Conservation (phyloP, 2,888 invertebrate species). For the Isoperla grammatica region DNA sequence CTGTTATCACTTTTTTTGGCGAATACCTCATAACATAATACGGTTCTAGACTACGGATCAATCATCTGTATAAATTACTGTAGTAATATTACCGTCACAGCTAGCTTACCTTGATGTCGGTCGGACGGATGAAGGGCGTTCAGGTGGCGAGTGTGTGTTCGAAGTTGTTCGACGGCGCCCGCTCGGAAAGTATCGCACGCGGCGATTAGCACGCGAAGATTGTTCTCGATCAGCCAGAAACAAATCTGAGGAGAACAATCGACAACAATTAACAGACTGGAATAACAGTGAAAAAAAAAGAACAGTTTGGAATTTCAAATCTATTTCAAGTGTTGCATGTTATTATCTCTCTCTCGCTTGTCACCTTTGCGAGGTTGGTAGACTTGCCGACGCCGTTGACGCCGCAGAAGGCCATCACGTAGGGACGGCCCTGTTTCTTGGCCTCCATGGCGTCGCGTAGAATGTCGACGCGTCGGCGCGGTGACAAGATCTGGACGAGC, state of each 20-base stretch:
- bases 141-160: constrained; percentile 89
- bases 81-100: no score
- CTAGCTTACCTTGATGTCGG: neutral
- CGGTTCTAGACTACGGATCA: no score
- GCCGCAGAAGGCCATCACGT: constrained; percentile 95
- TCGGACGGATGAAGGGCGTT: constrained; percentile 87
- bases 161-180: constrained; percentile 96
- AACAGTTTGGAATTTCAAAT: neutral
- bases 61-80: no score
- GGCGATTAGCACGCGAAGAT: constrained; percentile 90
- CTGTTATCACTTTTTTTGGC: no score
- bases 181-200: constrained; percentile 99
- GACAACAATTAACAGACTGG: no score
- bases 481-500: constrained; percentile 89
- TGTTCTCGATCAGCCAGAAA: constrained; percentile 98
- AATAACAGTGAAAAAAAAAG: neutral
- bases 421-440: constrained; percentile 76
- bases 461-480: constrained; percentile 92
- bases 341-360: neutral
- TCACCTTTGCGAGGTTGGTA: constrained; percentile 90
- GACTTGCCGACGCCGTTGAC: constrained; percentile 99
- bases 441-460: constrained; percentile 93
- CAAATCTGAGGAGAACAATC: constrained; percentile 64
- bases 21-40: no score
- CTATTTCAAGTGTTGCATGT: no score